Base-by-base conservation (phyloP, 2,113 vertebrate species). In the Baryphthengus martii region DNA sequence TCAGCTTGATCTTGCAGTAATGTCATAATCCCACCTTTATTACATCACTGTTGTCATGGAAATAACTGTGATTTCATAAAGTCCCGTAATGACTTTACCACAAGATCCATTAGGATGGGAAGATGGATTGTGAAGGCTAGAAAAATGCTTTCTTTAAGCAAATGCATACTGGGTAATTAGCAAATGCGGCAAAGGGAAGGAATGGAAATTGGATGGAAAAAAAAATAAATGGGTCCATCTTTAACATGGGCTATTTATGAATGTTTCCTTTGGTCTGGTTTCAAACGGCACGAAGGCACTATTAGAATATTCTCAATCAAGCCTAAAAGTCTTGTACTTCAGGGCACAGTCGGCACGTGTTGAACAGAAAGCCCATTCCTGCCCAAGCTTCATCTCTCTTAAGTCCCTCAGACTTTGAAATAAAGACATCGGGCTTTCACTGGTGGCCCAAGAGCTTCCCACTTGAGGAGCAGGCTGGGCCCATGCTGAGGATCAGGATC, bases 1-100 rank as follows among this genome's bases (percentile, higher is more conserved):
- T 96, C 93, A 96, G 95, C 72, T 94, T 63, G 56, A 89, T 96
- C 96, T 93, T 94, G 88, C 93, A 84, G 83, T 97, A 97, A 96
- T 97, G 88, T 97, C 95, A 96, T 97, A 96, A 97, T 96, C 95
- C 85, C 92, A 97, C 90, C 95, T 94, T 97, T 95, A 97, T 97
- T 95, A 37, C 93, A 92, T 96, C 96, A 94, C 95, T 90, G 96
- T 97, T 97, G 96, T 97, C 96, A 95, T 96, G 96, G 96, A 96
- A 96, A 96, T 97, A 95, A 95, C 96, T 96, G 92, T 97, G 96
- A 96, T 97, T 97, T 97, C 96, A 97, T 97, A 94, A 97, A 93
- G 93, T 87, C 92, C 93, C 2, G 0, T 96, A 97, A 96, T 95
- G 95, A 94, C 93, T 97, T 96, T 96, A 96, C 96, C 90, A 86